These are phyloP conservation scores for Ailuropoda melanoleuca DNA, from an alignment of 2,113 vertebrate species.

Conservation along the genomic window DNA sequence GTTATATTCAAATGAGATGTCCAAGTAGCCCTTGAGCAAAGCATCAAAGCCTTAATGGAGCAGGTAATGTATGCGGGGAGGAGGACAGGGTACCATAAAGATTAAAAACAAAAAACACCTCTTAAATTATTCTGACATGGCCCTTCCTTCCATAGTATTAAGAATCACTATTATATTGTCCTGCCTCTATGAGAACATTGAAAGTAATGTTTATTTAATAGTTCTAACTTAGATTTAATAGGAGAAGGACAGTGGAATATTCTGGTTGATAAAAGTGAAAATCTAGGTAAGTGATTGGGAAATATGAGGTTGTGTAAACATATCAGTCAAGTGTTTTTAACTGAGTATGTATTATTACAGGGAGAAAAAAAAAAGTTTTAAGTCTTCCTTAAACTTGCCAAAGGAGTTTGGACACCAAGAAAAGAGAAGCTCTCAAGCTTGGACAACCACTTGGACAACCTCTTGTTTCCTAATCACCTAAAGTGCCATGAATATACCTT, in stretches of 20 bases:
- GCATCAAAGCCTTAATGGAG: neutral
- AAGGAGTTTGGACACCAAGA: neutral
- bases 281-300: neutral
- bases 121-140: neutral
- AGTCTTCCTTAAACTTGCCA: neutral
- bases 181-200: neutral
- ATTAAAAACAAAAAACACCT: neutral
- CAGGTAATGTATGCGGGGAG: neutral
- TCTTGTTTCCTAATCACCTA: neutral
- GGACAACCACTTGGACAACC: too few relatives aligned
- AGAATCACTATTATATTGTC: neutral
- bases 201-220: neutral
- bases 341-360: neutral
- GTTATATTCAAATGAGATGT: neutral
- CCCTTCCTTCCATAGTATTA: neutral
- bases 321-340: neutral
- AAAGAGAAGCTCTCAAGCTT: neutral
- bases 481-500: neutral
- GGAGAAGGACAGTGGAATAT: neutral
- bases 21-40: neutral
- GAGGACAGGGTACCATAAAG: neutral
- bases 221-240: neutral
- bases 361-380: neutral
- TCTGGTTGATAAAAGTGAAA: neutral
- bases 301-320: neutral